These are phyloP conservation scores for Caranx ignobilis DNA, from an alignment of 2,113 vertebrate species.

Conservation along the genomic window DNA sequence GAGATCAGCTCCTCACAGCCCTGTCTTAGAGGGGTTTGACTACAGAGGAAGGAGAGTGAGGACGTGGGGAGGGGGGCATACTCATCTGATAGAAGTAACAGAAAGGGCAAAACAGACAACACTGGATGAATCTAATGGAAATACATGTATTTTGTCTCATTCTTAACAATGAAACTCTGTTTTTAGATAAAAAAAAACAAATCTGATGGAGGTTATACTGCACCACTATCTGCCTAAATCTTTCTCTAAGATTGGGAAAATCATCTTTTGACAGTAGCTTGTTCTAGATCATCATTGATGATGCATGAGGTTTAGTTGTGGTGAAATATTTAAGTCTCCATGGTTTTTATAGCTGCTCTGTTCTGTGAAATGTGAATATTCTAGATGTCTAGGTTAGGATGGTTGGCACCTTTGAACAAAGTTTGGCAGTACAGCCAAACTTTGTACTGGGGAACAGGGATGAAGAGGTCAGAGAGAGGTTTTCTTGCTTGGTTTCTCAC, in stretches of 20 bases:
- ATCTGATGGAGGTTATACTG: not conserved
- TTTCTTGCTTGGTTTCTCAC: not conserved
- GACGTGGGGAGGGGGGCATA: slow-evolving; percentile 26
- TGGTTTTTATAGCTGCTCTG: not conserved
- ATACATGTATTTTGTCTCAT: slow-evolving; percentile 6
- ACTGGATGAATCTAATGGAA: slow-evolving; percentile 37
- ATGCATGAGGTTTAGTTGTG: slow-evolving; percentile 22
- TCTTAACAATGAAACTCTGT: not conserved
- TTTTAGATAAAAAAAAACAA: slow-evolving; percentile 4
- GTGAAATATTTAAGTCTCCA: slow-evolving; percentile 14
- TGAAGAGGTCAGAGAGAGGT: not conserved
- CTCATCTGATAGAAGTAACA: slow-evolving; percentile 66
- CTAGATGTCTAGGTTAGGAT: not conserved
- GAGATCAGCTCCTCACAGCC: slow-evolving; percentile 70
- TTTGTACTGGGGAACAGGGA: not conserved
- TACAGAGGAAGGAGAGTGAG: slow-evolving; percentile 55
- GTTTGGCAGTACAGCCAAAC: not conserved
- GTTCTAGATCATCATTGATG: slow-evolving; percentile 3
- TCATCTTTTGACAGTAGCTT: not conserved
- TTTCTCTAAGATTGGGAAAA: not conserved
- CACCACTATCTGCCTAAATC: too few species aligned
- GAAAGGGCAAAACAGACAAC: slow-evolving; percentile 58
- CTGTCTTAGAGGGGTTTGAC: slow-evolving; percentile 72
- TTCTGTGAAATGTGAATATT: slow-evolving; percentile 29
- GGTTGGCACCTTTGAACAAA: slow-evolving; percentile 19